A percentile compares a stretch with the other conserved stretches of the same genome.
These are phyloP conservation scores for Hylyphantes graminicola DNA, from an alignment of 1,140 invertebrate species.

Conservation along the genomic window DNA sequence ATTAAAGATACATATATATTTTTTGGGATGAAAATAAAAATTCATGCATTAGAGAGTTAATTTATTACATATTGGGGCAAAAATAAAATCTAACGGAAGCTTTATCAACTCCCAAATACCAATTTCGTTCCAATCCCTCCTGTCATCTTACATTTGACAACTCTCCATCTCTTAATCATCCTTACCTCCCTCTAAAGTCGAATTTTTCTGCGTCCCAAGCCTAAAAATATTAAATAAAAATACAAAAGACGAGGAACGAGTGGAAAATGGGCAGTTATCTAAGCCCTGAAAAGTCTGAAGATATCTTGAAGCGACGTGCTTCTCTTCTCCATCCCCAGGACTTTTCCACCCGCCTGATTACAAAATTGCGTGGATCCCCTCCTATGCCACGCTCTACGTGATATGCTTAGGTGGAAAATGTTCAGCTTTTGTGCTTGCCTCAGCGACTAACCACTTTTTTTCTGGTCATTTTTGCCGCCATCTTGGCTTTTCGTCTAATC, in stretches of 20 bases:
- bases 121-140: too few relatives aligned
- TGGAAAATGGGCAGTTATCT: background rate
- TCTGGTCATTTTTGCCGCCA: too few relatives aligned
- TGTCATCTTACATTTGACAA: too few relatives aligned
- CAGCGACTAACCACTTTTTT: background rate
- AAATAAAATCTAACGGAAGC: too few relatives aligned
- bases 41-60: too few relatives aligned
- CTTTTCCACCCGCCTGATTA: conserved; percentile 7
- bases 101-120: too few relatives aligned
- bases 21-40: too few relatives aligned
- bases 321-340: background rate
- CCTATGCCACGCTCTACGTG: background rate
- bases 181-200: background rate
- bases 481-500: too few relatives aligned
- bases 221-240: background rate
- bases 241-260: background rate
- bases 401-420: conserved; percentile 6
- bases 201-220: conserved; percentile 2
- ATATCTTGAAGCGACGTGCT: background rate
- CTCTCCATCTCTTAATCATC: too few relatives aligned
- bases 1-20: too few relatives aligned
- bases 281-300: background rate
- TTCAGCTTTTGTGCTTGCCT: conserved; percentile 3
- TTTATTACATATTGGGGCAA: too few relatives aligned
- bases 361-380: background rate